Conservation (phyloP, 2,888 invertebrate species). For the Orthosia gracilis region DNA sequence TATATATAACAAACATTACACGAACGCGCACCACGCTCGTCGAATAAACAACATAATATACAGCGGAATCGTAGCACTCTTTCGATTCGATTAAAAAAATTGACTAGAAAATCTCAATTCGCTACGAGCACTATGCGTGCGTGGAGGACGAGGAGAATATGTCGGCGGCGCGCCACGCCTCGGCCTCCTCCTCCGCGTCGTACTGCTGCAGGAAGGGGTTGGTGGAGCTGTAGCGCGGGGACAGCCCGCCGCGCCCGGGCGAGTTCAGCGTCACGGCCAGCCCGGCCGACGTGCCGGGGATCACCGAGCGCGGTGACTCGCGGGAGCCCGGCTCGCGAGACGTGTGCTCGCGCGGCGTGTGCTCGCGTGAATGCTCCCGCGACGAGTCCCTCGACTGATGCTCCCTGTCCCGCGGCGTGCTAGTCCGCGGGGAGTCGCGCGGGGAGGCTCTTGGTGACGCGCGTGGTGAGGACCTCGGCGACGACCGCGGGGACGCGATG, state of each 20-base stretch:
- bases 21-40: conserved; percentile 87
- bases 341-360: conserved; percentile 76
- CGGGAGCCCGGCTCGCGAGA: conserved; percentile 73
- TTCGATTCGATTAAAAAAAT: conserved; percentile 89
- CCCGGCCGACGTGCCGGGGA: conserved; percentile 92
- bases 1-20: conserved; percentile 88
- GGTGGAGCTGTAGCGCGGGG: conserved; percentile 89
- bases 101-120: conserved; percentile 91
- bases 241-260: conserved; percentile 71
- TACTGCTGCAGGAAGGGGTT: conserved; percentile 92
- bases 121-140: conserved; percentile 89
- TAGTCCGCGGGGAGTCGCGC: conserved; percentile 83
- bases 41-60: conserved; percentile 88
- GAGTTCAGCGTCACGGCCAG: conserved; percentile 92
- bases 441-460: conserved; percentile 81
- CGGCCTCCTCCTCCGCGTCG: conserved; percentile 88
- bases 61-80: conserved; percentile 89
- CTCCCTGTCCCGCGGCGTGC: conserved; percentile 79
- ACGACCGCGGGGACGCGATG: conserved; percentile 81
- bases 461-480: conserved; percentile 84
- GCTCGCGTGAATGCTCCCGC: conserved; percentile 73
- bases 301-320: conserved; percentile 77
- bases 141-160: conserved; percentile 88
- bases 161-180: conserved; percentile 88
- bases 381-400: conserved; percentile 82